Evolutionary conservation across 2,113 vertebrate genomes (phyloP).

Genomic region (Notiomystis cincta): DNA sequence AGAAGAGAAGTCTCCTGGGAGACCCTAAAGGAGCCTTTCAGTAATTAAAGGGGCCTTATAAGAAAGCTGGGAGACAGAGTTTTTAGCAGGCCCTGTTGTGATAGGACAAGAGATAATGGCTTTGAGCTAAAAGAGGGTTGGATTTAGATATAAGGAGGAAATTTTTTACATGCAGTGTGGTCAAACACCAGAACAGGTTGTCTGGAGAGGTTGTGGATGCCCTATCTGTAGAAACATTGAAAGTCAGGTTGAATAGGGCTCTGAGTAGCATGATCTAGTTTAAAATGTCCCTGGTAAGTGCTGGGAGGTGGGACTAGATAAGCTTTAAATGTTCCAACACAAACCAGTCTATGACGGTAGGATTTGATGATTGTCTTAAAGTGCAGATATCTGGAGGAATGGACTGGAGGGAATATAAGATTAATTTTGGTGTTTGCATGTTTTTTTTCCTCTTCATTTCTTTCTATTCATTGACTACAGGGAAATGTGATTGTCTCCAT

Average conservation of each 20-base stretch:
- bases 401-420: background rate
- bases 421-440: background rate
- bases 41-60: background rate
- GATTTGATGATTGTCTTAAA: background rate
- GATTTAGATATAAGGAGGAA: background rate
- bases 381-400: background rate
- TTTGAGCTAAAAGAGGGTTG: background rate
- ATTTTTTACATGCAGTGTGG: background rate
- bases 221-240: background rate
- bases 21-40: background rate
- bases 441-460: background rate
- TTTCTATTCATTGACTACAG: background rate
- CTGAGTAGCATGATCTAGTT: background rate
- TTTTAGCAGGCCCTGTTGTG: background rate
- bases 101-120: background rate
- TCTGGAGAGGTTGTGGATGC: background rate
- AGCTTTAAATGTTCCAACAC: background rate
- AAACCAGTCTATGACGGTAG: background rate
- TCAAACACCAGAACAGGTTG: background rate
- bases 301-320: background rate
- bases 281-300: background rate
- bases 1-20: background rate
- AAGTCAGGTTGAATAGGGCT: background rate
- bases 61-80: background rate
- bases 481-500: background rate